Percentiles rank a stretch among this genome's conserved stretches.
These are phyloP conservation scores for Tigriopus californicus DNA, from an alignment of 2,888 invertebrate species.

Conservation along the genomic window DNA sequence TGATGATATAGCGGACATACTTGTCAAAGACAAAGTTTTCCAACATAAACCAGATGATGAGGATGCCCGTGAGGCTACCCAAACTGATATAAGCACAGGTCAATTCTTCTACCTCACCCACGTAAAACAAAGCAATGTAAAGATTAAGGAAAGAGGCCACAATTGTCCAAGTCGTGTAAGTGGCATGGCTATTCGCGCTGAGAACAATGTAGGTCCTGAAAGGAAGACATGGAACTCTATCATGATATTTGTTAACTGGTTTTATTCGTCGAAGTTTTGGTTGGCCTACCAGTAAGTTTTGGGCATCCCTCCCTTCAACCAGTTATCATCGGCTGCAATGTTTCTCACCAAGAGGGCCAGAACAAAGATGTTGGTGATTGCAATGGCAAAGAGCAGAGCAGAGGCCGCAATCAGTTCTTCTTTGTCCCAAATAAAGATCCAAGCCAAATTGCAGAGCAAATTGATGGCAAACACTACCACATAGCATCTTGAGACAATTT, in stretches of 20 bases:
- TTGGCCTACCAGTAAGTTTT: no score
- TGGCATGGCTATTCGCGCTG: neutral
- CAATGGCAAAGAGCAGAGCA: neutral
- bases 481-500: neutral
- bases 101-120: neutral
- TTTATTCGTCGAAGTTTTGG: neutral
- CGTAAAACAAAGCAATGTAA: neutral
- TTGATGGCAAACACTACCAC: neutral
- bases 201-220: neutral
- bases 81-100: neutral
- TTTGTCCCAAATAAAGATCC: neutral
- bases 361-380: neutral
- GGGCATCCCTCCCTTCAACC: no score
- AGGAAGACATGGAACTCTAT: no score
- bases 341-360: slow-evolving; percentile 11
- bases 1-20: neutral
- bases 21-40: neutral
- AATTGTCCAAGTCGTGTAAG: neutral
- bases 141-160: neutral
- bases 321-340: no score
- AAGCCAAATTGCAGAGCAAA: neutral
- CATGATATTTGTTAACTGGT: neutral
- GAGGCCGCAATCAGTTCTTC: neutral
- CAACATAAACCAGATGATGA: neutral
- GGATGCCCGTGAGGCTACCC: neutral